Conservation (phyloP, 37 sponge, comb jelly and placozoan species). For the Halichondria panicea region DNA sequence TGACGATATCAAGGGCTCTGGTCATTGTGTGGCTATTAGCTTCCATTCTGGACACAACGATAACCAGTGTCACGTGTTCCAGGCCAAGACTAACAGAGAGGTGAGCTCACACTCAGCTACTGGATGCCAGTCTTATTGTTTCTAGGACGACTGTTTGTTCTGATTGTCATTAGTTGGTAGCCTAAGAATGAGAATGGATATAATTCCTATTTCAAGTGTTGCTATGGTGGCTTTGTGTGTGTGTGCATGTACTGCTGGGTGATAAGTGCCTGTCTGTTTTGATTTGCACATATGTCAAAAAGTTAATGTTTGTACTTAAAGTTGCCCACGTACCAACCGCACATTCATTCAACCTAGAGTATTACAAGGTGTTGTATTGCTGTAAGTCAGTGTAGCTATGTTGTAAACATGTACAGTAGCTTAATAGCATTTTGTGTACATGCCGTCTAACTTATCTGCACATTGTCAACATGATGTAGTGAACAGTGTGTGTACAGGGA, state of each 20-base stretch:
- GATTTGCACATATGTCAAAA: conserved; percentile 5
- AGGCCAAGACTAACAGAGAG: conserved; percentile 64
- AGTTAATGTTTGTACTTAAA: no score
- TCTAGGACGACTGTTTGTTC: no score
- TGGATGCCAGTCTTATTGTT: neutral
- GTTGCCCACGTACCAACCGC: no score
- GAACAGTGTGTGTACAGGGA: no score
- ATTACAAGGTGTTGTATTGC: no score
- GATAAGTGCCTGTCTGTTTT: conserved; percentile 15
- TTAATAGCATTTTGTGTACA: no score
- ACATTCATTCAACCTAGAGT: no score
- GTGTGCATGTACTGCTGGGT: conserved; percentile 33
- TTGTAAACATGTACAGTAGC: no score
- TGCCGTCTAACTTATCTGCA: no score
- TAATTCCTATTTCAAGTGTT: neutral
- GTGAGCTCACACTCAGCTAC: conserved; percentile 15
- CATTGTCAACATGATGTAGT: no score
- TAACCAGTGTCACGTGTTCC: conserved; percentile 66
- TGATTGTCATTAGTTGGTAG: neutral
- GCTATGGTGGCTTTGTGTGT: conserved; percentile 50
- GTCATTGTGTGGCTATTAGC: conserved; percentile 51
- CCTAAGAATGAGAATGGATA: conserved; percentile 7
- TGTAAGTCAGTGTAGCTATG: no score
- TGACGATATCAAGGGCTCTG: conserved; percentile 18
- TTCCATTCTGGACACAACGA: conserved; percentile 22